phyloP scores from a whole-genome alignment of 2,797 vertebrate species.

The Anolis apletophallus region DNA sequence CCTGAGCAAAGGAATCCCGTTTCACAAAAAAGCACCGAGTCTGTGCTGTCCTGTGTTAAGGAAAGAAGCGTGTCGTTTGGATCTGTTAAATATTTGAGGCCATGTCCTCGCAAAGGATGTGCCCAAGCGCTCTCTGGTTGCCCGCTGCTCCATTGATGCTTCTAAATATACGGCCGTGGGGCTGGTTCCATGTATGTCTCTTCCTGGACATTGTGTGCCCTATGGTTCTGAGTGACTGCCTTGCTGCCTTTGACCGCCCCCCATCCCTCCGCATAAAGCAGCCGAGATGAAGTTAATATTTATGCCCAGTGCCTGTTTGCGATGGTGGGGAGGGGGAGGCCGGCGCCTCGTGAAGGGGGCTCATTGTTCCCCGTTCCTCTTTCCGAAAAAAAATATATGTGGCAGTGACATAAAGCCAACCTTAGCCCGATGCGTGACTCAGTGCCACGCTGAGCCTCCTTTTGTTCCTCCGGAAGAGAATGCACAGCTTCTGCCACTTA shows the following conservation, averaged over 20 bases:
- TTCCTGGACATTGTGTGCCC: slow-evolving; percentile 1
- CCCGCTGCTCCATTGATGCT: not conserved
- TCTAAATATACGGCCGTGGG: not conserved
- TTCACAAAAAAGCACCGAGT: no score
- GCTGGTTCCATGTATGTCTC: not conserved
- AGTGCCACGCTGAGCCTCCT: accelerated
- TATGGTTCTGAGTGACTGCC: not conserved
- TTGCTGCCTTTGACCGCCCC: not conserved
- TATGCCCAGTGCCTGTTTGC: not conserved
- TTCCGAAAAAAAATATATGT: accelerated
- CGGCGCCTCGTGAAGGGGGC: not conserved
- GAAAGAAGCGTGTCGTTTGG: not conserved
- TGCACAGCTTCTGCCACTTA: not conserved
- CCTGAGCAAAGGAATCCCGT: no score
- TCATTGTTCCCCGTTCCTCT: slow-evolving; percentile 23
- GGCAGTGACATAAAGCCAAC: slow-evolving; percentile 26
- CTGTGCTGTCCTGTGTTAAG: no score
- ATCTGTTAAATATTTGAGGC: not conserved
- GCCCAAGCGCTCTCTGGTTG: no score
- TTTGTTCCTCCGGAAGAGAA: not conserved
- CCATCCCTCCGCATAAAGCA: accelerated
- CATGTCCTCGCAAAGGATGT: no score
- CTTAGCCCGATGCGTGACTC: not conserved
- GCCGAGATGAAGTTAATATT: not conserved
- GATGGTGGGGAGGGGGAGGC: not conserved